Evolutionary conservation across 2,113 vertebrate genomes (phyloP), one percentile per base, ranked within the genome.

Genomic region (Hylia prasina): DNA sequence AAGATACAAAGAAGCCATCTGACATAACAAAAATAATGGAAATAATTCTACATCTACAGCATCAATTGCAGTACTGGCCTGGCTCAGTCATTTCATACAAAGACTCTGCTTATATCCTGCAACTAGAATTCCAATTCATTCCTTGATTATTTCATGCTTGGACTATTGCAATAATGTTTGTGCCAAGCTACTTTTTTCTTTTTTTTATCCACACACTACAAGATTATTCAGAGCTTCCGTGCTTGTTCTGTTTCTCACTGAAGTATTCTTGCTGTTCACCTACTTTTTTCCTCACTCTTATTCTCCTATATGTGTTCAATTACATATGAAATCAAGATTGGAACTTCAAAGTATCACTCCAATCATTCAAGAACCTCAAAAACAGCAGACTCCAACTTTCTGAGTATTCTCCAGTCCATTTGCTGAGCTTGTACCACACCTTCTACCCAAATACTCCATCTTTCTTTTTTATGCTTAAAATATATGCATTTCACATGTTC

Each of bases 81-180:
- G 58, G 45, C 21, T 82, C 51, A 80, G 60, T 11, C 42, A 42
- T 40, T 93, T 92, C 40, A 48, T 16, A 87, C 21, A 86, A 85
- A 50, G 75, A 6, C 44, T 45, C 25, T 14, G 37, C 56, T 78
- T 87, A 51, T 3, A 76, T 75, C 75, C 69, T 58, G n/a, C 19
- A 42, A 90, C 63, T 56, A 81, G 37, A 80, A 89, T 30, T 84
- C 51, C 37, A 40, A 90, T 79, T 91, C 30, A 56, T 71, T 81
- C 73, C 78, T 89, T 96, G 40, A 91, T 56, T 83, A 96, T 90
- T 94, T 95, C 83, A 90, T 37, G 64, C 82, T 77, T 23, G 51
- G 65, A 78, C 73, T 93, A 87, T 44, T 53, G 53, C 51, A 93
- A 95, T 66, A 89, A 68, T 58, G n/a, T 71, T 73, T 69, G 48